Conservation (phyloP, 2,888 invertebrate species). For the Coenonympha glycerion region DNA sequence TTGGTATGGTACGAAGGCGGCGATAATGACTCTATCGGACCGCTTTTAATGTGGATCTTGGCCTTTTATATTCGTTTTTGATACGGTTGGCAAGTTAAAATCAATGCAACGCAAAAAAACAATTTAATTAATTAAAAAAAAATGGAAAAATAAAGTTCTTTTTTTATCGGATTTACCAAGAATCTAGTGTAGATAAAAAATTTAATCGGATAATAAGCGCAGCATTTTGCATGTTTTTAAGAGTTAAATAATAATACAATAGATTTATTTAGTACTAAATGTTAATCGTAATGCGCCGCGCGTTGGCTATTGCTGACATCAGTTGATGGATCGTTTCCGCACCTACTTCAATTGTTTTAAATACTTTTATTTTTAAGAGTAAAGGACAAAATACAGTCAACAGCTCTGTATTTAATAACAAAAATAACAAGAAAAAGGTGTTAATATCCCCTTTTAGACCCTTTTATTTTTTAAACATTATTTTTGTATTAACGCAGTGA, state of each 20-base stretch:
- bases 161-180: too few species aligned
- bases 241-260: neutral
- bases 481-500: too few species aligned
- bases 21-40: conserved; percentile 40
- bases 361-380: conserved; percentile 13
- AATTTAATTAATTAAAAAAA: too few species aligned
- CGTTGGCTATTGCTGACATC: conserved; percentile 46
- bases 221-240: too few species aligned
- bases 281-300: conserved; percentile 48
- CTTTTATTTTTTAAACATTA: too few species aligned
- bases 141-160: too few species aligned
- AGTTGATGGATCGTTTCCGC: conserved; percentile 56
- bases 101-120: conserved; percentile 12
- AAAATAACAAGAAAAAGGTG: too few species aligned
- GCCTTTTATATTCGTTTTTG: conserved; percentile 26
- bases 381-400: neutral
- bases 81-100: conserved; percentile 21
- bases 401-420: too few species aligned
- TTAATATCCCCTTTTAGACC: too few species aligned
- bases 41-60: conserved; percentile 31
- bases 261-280: conserved; percentile 18
- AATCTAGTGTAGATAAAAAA: too few species aligned
- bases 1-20: conserved; percentile 30
- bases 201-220: too few species aligned
- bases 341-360: conserved; percentile 15